Conservation (phyloP, 2,888 invertebrate genomes). For the Gymnoscelis rufifasciata region DNA sequence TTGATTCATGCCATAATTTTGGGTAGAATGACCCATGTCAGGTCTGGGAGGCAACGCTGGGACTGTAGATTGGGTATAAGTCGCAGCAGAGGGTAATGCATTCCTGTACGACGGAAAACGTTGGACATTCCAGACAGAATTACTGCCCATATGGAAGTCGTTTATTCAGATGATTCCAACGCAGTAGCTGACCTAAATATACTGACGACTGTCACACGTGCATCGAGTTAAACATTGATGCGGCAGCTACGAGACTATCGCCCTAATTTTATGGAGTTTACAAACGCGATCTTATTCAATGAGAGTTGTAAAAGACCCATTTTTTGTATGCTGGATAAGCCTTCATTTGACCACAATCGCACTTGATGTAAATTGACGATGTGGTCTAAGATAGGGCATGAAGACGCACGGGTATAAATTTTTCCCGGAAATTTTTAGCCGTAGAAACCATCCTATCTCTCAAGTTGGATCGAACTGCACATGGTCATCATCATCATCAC, state of each 20-base stretch:
- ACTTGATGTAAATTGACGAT: no score
- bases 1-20: conserved; percentile 48
- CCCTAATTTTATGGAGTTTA: conserved; percentile 15
- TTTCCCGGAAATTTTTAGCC: no score
- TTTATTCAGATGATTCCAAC: conserved; percentile 11
- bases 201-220: conserved; percentile 12
- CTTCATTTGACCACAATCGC: no score
- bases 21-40: conserved; percentile 44
- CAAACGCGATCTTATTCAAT: conserved; percentile 20
- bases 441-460: no score
- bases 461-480: no score
- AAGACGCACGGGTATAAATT: no score
- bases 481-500: no score
- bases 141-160: not conserved
- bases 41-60: conserved; percentile 61
- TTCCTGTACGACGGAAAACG: conserved; percentile 44
- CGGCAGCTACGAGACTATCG: conserved; percentile 5
- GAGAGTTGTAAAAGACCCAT: no score
- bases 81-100: conserved; percentile 35
- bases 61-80: not conserved
- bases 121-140: not conserved
- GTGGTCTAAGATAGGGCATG: no score
- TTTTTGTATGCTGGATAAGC: no score
- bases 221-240: conserved; percentile 15
- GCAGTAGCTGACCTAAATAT: conserved; percentile 18